phyloP scores from a whole-genome alignment of 2,113 vertebrate species.

The Gambusia affinis region DNA sequence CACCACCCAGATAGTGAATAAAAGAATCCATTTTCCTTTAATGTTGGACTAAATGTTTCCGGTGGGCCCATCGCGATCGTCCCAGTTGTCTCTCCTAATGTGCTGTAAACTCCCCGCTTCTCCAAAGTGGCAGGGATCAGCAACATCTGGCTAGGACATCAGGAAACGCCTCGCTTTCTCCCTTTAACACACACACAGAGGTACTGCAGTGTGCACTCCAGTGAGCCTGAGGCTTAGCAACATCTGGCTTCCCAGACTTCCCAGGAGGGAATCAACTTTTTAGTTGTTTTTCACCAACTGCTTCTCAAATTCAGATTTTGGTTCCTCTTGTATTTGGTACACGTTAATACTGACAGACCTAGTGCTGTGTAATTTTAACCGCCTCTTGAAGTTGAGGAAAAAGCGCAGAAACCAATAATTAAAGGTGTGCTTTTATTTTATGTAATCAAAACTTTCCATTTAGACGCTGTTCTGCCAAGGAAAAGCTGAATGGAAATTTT shows the following conservation, averaged over 20 bases:
- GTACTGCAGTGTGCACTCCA: conserved; percentile 54
- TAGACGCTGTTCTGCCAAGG: not conserved
- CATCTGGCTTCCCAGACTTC: conserved; percentile 74
- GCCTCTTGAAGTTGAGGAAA: not conserved
- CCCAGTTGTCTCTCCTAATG: conserved; percentile 53
- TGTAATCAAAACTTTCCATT: too few species aligned
- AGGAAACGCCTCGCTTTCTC: conserved; percentile 56
- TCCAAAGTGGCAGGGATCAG: conserved; percentile 69
- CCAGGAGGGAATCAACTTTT: conserved; percentile 56
- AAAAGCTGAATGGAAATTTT: not conserved
- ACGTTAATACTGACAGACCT: conserved; percentile 16
- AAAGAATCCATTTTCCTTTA: conserved; percentile 11
- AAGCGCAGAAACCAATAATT: too few species aligned
- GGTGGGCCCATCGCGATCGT: conserved; percentile 9
- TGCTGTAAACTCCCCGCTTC: conserved; percentile 60
- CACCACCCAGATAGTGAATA: not conserved
- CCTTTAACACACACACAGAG: conserved; percentile 29
- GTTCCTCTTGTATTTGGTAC: conserved; percentile 20
- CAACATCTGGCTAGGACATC: conserved; percentile 81
- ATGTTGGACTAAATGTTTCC: conserved; percentile 26
- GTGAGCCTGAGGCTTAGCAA: conserved; percentile 48
- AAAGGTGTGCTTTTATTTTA: too few species aligned
- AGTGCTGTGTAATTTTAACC: conserved; percentile 9
- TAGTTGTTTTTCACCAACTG: conserved; percentile 63
- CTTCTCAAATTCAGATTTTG: conserved; percentile 39